Evolutionary conservation across 2,113 vertebrate species (phyloP), one percentile per base, ranked within the genome.

Genomic region (Triplophysa tibetana): DNA sequence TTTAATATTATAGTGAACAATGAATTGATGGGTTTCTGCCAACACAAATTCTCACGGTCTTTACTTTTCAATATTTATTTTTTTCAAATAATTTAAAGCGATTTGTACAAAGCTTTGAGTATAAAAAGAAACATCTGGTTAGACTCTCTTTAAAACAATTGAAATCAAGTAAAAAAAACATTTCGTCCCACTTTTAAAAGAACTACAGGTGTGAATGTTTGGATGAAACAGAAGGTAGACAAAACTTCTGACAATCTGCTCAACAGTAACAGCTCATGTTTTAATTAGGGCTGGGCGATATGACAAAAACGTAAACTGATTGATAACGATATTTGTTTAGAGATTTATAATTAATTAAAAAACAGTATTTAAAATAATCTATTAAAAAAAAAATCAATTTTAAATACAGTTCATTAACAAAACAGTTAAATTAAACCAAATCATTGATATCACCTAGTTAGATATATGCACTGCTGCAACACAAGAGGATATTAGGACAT

Each of bases 31-130:
- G 6, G 54, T 56, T n/a, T 5, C 54, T n/a, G 19, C 54, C 54
- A n/a, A 6, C 17, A 56, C 54, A 56, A 19, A 56, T 56, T 56
- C 54, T n/a, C 54, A 58, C 5, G 0, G 13, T n/a, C 2, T 21
- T 58, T 58, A 58, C 29, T 50, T 45, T 50, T 77, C 70, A 67
- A 85, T 61, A 74, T 90, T 88, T 87, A 87, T 87, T 65, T 38
- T 29, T 66, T 85, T 78, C 73, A 89, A 91, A 92, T 91, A 92
- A 93, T 80, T 93, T 91, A 92, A 89, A 77, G 86, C 87, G 86
- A 65, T 92, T 89, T 91, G 82, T 92, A 93, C 88, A 93, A 91
- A 91, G 87, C 86, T 79, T 48, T 23, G 60, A 73, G 72, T 23
- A 70, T 58, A 62, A 81, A 76, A 77, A 66, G 41, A 66, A 41